phyloP scores from a whole-genome alignment of 1,140 invertebrate species.

The Aricia agestis region DNA sequence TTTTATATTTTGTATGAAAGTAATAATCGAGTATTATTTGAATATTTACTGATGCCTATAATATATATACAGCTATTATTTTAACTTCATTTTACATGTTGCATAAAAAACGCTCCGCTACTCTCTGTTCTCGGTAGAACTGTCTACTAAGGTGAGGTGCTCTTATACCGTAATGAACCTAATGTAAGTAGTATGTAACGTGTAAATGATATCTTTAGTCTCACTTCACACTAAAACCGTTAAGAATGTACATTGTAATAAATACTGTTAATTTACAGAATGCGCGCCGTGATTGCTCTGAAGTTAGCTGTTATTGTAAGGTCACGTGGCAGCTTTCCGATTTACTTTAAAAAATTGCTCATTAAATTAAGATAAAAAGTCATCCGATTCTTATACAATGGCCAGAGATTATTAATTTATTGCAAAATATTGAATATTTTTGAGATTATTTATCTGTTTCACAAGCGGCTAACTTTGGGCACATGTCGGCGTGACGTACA shows the following conservation, averaged over 20 bases:
- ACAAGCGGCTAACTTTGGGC: too few species aligned
- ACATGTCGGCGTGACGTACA: too few species aligned
- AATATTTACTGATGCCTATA: neutral
- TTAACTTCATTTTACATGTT: too few species aligned
- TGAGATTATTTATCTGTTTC: too few species aligned
- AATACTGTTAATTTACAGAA: neutral
- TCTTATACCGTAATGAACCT: neutral
- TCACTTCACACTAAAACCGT: neutral
- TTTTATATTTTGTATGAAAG: neutral
- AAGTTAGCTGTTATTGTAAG: neutral
- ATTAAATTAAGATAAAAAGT: too few species aligned
- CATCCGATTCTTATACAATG: too few species aligned
- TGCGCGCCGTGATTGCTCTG: neutral
- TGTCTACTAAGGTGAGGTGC: constrained; percentile 2
- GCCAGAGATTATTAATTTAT: too few species aligned
- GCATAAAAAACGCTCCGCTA: neutral
- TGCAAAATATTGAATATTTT: too few species aligned
- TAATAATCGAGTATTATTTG: neutral
- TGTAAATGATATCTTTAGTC: neutral
- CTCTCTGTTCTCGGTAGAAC: neutral
- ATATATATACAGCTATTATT: too few species aligned
- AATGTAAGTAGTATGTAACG: neutral
- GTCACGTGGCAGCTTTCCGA: too few species aligned
- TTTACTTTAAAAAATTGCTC: too few species aligned
- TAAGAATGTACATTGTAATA: neutral